These are phyloP conservation scores for Ctenopoma multispine DNA, from an alignment of 2,797 vertebrate species.

Conservation along the genomic window DNA sequence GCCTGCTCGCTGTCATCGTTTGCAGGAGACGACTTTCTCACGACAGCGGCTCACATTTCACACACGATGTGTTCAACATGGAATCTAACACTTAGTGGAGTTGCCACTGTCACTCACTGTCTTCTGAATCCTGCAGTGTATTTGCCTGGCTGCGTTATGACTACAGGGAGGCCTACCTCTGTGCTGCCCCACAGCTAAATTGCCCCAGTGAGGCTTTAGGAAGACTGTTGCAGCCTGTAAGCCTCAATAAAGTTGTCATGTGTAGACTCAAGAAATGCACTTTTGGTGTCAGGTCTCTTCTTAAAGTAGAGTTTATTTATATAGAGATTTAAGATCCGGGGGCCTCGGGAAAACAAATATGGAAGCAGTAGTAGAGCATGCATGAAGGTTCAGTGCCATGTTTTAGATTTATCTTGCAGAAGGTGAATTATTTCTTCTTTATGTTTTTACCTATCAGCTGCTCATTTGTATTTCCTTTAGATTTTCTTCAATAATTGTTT, in stretches of 20 bases:
- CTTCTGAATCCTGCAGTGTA: conserved; percentile 18
- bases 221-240: conserved; percentile 19
- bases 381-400: not conserved
- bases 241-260: conserved; percentile 40
- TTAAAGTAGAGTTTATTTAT: not conserved
- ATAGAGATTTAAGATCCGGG: not conserved
- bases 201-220: conserved; percentile 23
- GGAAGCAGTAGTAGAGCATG: not conserved
- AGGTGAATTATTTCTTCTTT: not conserved
- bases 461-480: not conserved
- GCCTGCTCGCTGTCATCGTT: not conserved
- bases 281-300: conserved; percentile 15
- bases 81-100: conserved; percentile 41
- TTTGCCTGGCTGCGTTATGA: conserved; percentile 27
- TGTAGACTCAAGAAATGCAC: conserved; percentile 14
- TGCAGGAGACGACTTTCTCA: not conserved
- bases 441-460: not conserved
- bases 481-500: not conserved
- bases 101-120: conserved; percentile 55
- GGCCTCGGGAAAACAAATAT: conserved; percentile 6
- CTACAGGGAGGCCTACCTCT: conserved; percentile 22
- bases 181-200: conserved; percentile 30
- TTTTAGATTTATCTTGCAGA: not conserved
- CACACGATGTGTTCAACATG: conserved; percentile 32
- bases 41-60: conserved; percentile 28